A percentile compares a stretch with the other conserved stretches of the same genome.
Conservation (phyloP, 2,797 vertebrate species). For the Phataginus tetradactyla region DNA sequence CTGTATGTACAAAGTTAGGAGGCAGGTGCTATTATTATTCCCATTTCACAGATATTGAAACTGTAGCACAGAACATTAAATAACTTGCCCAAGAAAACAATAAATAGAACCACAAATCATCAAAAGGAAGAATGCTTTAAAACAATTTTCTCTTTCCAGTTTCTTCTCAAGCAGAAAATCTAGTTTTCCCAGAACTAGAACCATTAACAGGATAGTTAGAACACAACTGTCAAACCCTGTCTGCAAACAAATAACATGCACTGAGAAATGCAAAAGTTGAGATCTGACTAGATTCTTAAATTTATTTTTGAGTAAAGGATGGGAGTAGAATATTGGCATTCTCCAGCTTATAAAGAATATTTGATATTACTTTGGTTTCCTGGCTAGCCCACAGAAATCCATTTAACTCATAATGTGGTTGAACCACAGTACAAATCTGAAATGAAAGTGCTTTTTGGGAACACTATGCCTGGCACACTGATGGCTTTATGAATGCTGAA, state of each 20-base stretch:
- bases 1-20: neutral
- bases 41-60: neutral
- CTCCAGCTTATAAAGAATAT: neutral
- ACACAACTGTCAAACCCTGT: neutral
- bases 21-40: neutral
- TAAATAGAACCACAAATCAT: neutral
- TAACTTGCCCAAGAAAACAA: neutral
- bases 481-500: neutral
- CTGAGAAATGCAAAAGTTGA: neutral
- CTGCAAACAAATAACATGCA: neutral
- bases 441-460: neutral
- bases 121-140: neutral
- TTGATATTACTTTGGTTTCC: slow-evolving; percentile 25
- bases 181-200: neutral
- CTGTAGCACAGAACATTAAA: neutral
- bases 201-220: neutral
- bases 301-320: neutral
- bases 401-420: slow-evolving; percentile 1
- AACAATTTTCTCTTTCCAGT: neutral
- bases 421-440: neutral
- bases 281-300: neutral
- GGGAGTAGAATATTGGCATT: neutral
- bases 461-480: neutral
- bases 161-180: slow-evolving; percentile 1
- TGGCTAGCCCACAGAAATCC: neutral